Percentiles rank a stretch among this genome's conserved stretches.
Conservation (phyloP, 1,140 invertebrate species). For the Drosophila leontia region DNA sequence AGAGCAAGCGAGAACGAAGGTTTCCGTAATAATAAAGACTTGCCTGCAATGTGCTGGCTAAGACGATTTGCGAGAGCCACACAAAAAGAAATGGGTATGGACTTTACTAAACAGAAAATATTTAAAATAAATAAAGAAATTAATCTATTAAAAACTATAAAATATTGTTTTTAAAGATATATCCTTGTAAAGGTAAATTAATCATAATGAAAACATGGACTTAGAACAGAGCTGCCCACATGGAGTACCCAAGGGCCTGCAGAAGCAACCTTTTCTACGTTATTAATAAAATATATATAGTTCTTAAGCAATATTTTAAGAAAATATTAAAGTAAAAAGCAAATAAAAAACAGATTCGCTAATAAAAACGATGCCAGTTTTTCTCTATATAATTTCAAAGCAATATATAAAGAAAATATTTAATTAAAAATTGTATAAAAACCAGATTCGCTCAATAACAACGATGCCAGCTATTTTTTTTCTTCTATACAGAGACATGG, state of each 20-base stretch:
- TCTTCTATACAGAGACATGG: constrained; percentile 10
- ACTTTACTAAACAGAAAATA: not conserved
- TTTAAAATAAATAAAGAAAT: not conserved
- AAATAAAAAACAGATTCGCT: not conserved
- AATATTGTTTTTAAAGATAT: not conserved
- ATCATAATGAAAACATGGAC: not conserved
- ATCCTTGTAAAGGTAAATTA: not conserved
- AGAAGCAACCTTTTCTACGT: no score
- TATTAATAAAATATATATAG: not conserved
- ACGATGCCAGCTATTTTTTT: not conserved
- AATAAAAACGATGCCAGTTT: not conserved
- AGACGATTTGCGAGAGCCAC: constrained; percentile 61
- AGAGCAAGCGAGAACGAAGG: constrained; percentile 24
- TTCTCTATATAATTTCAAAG: not conserved
- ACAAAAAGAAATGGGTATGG: not conserved
- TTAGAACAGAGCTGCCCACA: not conserved
- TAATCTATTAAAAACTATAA: not conserved
- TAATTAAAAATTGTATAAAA: not conserved
- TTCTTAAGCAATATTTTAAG: not conserved
- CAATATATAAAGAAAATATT: not conserved
- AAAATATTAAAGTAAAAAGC: not conserved
- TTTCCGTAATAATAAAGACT: constrained; percentile 66
- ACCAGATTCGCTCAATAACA: not conserved
- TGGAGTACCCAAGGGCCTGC: not conserved
- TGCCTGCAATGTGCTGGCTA: constrained; percentile 62